These are phyloP conservation scores for Elachura formosa DNA, from an alignment of 2,113 vertebrate genomes.

Conservation along the genomic window DNA sequence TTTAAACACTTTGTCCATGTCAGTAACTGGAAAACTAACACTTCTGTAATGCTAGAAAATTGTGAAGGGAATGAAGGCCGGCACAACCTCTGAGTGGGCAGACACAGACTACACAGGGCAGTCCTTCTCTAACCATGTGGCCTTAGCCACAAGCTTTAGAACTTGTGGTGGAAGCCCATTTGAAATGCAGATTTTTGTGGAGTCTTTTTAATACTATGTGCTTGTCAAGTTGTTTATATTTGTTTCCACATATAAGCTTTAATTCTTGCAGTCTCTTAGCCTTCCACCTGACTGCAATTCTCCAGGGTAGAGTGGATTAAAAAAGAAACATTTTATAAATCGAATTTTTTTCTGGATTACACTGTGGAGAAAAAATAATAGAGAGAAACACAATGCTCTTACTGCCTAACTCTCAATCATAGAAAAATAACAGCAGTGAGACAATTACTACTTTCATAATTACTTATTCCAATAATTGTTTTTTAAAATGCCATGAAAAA, in stretches of 20 bases:
- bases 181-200: background rate
- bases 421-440: conserved; percentile 11
- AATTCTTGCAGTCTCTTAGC: background rate
- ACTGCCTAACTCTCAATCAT: background rate
- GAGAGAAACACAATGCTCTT: background rate
- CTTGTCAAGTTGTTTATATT: background rate
- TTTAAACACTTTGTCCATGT: background rate
- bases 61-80: background rate
- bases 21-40: background rate
- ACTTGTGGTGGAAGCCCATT: background rate
- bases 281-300: background rate
- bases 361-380: background rate
- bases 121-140: background rate
- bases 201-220: background rate
- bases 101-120: background rate
- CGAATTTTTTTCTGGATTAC: background rate
- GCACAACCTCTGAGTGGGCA: background rate
- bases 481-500: conserved; percentile 6
- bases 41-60: background rate
- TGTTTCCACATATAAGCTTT: background rate
- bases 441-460: background rate
- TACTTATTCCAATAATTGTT: background rate
- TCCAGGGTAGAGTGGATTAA: background rate
- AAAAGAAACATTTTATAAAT: background rate
- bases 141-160: background rate